phyloP scores from a whole-genome alignment of 1,140 invertebrate genomes.

The Himalopsyche phryganea region DNA sequence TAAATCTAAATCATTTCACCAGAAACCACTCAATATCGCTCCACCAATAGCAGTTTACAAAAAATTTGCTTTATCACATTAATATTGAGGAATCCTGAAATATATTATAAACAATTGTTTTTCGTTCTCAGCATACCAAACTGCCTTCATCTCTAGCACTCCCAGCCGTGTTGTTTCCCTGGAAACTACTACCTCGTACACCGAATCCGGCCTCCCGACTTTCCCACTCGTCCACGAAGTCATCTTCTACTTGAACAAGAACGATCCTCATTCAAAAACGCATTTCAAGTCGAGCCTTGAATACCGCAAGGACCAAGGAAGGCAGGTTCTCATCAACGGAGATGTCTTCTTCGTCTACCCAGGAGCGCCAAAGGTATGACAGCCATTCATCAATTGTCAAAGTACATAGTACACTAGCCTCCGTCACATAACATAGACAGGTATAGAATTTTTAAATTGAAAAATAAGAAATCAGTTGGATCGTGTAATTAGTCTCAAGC shows the following conservation, averaged over 20 bases:
- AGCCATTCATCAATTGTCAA: no score
- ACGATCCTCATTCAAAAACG: slow-evolving; percentile 63
- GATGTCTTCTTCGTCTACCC: slow-evolving; percentile 64
- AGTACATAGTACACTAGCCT: no score
- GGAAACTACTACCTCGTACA: slow-evolving; percentile 49
- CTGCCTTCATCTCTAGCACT: slow-evolving; percentile 57
- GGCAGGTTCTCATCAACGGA: slow-evolving; percentile 49
- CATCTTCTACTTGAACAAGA: slow-evolving; percentile 66
- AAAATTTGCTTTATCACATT: no score
- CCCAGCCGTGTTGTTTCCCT: slow-evolving; percentile 63
- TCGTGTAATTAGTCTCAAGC: no score
- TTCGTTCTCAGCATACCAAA: slow-evolving; percentile 43
- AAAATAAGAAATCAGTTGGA: no score
- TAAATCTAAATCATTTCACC: no score
- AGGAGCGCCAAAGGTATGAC: slow-evolving; percentile 56
- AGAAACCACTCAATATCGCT: no score
- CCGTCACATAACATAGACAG: no score
- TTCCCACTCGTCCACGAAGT: slow-evolving; percentile 48
- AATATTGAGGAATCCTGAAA: no score
- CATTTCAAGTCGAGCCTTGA: slow-evolving; percentile 50
- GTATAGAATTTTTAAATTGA: slow-evolving; percentile 3
- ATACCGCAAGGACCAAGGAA: slow-evolving; percentile 45
- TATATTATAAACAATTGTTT: neutral
- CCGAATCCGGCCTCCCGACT: slow-evolving; percentile 34
- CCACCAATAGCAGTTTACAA: no score